Evolutionary conservation across 2,113 vertebrate genomes (phyloP), one percentile per base, ranked within the genome.

Genomic region (Forbesichthys papilliferus): DNA sequence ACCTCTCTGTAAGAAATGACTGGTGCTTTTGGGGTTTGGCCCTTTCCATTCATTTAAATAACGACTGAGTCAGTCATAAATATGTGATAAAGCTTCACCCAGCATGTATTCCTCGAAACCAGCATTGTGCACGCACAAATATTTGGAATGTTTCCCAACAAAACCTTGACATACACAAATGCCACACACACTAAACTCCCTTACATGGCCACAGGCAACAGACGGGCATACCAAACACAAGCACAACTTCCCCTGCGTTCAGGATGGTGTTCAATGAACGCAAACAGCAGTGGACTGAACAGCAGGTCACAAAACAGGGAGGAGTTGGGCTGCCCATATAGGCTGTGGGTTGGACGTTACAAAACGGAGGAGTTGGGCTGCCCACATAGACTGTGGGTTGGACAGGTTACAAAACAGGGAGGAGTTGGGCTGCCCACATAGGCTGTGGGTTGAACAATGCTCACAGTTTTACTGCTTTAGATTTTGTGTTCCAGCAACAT

Each of bases 91-190:
- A 6, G 20, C 53, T 10, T 60, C 64, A 61, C 12, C 63, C 16
- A 64, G 36, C 54, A 42, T 47, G 67, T n/a, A 54, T 54, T 14
- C 71, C 63, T 67, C 64, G 49, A 58, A 69, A 59, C 34, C 64
- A 76, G 5, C 27, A 27, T 14, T 5, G 18, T 16, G 52, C 57
- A 61, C 20, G 48, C 13, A 58, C 48, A 33, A 42, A 48, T 11
- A 10, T 12, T 2, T n/a, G 48, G 33, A 69, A 27, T 42, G 9
- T 52, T 48, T 48, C 49, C 27, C 27, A 62, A 58, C 42, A 20
- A 20, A n/a, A 58, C 27, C 27, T 27, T 33, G 12, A 4, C 56
- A 58, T 27, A 12, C 33, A 58, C 9, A 57, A 3, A 27, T 16
- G 55, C 6, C 8, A 58, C 5, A 46, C 53, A 66, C 34, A 11